A percentile compares a stretch with the other conserved stretches of the same genome.
These are phyloP conservation scores for Pipistrellus kuhlii DNA, from an alignment of 2,797 vertebrate genomes.

Conservation along the genomic window DNA sequence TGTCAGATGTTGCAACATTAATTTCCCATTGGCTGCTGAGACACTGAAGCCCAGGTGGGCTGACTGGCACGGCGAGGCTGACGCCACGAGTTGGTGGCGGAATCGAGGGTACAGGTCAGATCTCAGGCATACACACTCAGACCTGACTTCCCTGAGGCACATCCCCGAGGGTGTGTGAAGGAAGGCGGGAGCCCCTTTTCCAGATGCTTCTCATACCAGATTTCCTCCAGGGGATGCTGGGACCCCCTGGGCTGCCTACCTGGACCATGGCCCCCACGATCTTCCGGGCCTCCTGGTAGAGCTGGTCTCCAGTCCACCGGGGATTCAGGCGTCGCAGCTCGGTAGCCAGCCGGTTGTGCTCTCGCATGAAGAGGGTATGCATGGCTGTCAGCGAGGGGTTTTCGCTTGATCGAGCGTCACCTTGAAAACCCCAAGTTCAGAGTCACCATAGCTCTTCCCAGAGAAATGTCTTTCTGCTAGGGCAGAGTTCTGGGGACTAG, in stretches of 20 bases:
- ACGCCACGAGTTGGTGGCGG: neutral
- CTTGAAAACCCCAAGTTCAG: slow-evolving; percentile 82
- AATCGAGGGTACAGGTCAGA: neutral
- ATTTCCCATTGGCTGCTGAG: neutral
- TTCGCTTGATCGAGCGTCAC: slow-evolving; percentile 90
- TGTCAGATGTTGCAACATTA: neutral
- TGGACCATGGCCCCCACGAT: slow-evolving; percentile 92
- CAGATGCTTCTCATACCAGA: neutral
- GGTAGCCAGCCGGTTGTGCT: slow-evolving; percentile 92
- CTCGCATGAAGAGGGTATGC: slow-evolving; percentile 92
- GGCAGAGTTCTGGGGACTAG: neutral
- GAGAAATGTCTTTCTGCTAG: slow-evolving; percentile 2
- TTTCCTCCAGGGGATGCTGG: neutral
- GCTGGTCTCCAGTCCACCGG: slow-evolving; percentile 90
- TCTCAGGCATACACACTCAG: neutral
- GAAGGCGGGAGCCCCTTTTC: neutral
- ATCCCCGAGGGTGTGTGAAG: neutral
- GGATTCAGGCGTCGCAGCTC: slow-evolving; percentile 89
- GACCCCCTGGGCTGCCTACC: slow-evolving; percentile 82
- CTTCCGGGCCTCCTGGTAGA: slow-evolving; percentile 93
- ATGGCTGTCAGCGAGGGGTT: slow-evolving; percentile 91
- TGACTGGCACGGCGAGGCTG: neutral
- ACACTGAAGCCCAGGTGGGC: neutral
- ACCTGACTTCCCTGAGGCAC: neutral
- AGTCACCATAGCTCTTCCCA: slow-evolving; percentile 17